Conservation (phyloP, 2,113 vertebrate species). For the Ammodramus savannarum region DNA sequence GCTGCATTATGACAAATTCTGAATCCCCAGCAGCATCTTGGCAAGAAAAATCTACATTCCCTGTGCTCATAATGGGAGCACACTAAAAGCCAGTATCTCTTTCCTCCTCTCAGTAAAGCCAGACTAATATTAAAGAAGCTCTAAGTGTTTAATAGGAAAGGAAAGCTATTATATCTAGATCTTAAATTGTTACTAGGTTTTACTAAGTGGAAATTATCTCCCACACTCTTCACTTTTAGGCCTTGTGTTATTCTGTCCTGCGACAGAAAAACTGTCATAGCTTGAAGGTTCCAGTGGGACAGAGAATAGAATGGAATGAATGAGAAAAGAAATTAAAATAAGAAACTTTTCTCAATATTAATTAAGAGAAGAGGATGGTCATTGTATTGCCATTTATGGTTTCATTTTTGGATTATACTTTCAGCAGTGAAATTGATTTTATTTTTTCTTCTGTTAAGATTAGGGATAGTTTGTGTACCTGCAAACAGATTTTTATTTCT, state of each 20-base stretch:
- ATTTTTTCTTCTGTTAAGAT: background rate
- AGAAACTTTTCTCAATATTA: background rate
- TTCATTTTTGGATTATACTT: background rate
- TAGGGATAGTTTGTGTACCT: background rate
- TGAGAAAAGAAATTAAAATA: background rate
- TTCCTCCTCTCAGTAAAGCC: background rate
- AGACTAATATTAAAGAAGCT: background rate
- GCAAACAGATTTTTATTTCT: background rate
- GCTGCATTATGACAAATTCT: conserved; percentile 24
- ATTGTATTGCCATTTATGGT: background rate
- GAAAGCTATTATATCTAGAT: background rate
- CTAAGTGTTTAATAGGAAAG: background rate
- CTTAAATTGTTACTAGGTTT: background rate
- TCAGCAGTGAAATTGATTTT: background rate
- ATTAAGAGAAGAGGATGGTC: background rate
- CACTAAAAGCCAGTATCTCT: background rate
- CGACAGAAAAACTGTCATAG: background rate
- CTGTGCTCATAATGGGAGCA: background rate
- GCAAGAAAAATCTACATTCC: conserved; percentile 39
- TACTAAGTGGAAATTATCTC: background rate
- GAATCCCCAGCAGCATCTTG: background rate
- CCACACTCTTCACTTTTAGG: background rate
- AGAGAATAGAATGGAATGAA: background rate
- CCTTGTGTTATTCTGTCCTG: background rate
- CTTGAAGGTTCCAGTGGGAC: rapidly evolving